Evolutionary conservation across 2,113 vertebrate species (phyloP).

Genomic region (Chloroceryle aenea): DNA sequence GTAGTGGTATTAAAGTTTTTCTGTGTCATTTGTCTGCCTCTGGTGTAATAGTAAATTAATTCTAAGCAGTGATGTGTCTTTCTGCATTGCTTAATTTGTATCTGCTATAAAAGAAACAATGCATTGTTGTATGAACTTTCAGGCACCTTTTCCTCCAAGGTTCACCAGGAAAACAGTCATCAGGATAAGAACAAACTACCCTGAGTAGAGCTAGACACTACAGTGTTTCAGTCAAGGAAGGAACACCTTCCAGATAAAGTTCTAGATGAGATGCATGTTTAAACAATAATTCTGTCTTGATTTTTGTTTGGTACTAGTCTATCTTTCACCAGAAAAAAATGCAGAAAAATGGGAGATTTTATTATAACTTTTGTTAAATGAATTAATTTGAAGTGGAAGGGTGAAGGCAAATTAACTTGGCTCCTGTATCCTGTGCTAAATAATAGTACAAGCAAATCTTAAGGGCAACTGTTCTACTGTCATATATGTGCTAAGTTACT

Average conservation of each 20-base stretch:
- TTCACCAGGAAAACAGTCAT: not conserved
- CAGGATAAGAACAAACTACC: not conserved
- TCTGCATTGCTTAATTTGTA: conserved; percentile 1
- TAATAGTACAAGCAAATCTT: not conserved
- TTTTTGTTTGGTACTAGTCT: not conserved
- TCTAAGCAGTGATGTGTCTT: not conserved
- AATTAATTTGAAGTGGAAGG: not conserved
- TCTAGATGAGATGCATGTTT: not conserved
- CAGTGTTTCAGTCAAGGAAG: not conserved
- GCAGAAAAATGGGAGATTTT: not conserved
- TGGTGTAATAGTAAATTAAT: not conserved
- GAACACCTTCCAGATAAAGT: not conserved
- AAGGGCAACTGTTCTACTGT: not conserved
- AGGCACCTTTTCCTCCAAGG: not conserved
- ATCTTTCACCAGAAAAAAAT: not conserved
- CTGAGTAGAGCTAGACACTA: not conserved
- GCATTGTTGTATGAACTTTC: not conserved
- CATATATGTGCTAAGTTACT: not conserved
- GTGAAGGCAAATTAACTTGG: not conserved
- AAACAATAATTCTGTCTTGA: not conserved
- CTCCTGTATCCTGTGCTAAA: not conserved
- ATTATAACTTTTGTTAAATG: not conserved
- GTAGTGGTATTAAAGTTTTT: not conserved
- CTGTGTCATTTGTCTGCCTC: not conserved
- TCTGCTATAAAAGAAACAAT: not conserved